Conservation (phyloP, 2,888 invertebrate species). For the Trichogramma evanescens region DNA sequence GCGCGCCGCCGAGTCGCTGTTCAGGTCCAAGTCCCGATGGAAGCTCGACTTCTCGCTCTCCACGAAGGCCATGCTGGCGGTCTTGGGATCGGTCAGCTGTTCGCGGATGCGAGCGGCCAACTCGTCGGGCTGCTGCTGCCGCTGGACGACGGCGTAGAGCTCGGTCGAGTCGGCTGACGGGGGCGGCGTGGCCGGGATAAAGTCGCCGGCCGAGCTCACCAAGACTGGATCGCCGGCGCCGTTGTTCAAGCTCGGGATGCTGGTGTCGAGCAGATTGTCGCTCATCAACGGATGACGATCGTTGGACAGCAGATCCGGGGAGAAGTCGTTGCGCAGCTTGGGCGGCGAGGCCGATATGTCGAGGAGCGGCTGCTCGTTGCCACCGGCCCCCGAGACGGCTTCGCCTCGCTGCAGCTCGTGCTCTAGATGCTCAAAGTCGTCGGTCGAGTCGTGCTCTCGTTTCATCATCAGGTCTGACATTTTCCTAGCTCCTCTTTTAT, state of each 20-base stretch:
- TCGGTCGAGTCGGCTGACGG: conserved; percentile 37
- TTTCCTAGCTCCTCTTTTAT: background rate
- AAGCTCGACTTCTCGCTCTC: conserved; percentile 28
- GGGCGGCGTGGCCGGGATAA: conserved; percentile 36
- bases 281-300: conserved; percentile 27
- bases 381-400: conserved; percentile 27
- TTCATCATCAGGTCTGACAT: conserved; percentile 32
- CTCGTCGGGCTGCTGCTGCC: conserved; percentile 24
- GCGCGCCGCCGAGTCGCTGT: conserved; percentile 5
- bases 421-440: conserved; percentile 69
- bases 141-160: conserved; percentile 20
- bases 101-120: conserved; percentile 10
- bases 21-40: conserved; percentile 2
- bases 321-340: background rate
- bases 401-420: conserved; percentile 45
- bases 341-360: conserved; percentile 15
- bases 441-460: conserved; percentile 64
- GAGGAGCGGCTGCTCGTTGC: conserved; percentile 20
- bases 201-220: conserved; percentile 11
- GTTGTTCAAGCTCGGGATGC: conserved; percentile 24
- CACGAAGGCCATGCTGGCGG: conserved; percentile 35
- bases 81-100: conserved; percentile 25
- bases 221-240: conserved; percentile 25
- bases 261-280: conserved; percentile 31
- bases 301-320: background rate